phyloP scores from a whole-genome alignment of 2,888 invertebrate species.

The Cyclophora albipunctata region DNA sequence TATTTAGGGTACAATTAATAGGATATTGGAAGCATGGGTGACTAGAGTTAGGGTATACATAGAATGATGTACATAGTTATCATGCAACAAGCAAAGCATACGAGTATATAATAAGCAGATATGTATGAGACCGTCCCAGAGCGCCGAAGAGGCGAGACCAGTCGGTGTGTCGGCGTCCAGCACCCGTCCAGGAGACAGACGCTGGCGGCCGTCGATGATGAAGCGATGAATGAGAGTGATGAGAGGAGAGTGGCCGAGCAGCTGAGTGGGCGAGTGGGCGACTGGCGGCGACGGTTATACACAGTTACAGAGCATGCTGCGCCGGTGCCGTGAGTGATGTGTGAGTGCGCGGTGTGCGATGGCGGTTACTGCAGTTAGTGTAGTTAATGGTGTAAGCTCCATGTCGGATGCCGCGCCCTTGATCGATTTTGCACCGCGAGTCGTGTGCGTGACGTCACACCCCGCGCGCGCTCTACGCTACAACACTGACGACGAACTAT shows the following conservation, averaged over 20 bases:
- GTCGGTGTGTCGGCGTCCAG: conserved; percentile 1
- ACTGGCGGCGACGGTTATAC: neutral
- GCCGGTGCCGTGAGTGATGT: conserved; percentile 45
- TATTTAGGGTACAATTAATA: conserved; percentile 59
- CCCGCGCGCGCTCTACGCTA: conserved; percentile 54
- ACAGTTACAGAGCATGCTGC: conserved; percentile 32
- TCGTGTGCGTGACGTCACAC: conserved; percentile 45
- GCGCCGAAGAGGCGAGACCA: neutral
- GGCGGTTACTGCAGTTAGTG: conserved; percentile 67
- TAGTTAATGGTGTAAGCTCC: conserved; percentile 73
- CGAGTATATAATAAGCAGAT: conserved; percentile 14
- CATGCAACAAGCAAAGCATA: conserved; percentile 63
- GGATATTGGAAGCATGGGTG: conserved; percentile 45
- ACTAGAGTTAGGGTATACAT: conserved; percentile 34
- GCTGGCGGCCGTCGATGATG: conserved; percentile 1
- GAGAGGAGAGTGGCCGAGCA: conserved; percentile 7
- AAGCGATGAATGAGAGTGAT: conserved; percentile 7
- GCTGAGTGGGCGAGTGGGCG: conserved; percentile 21
- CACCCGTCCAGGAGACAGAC: conserved; percentile 1
- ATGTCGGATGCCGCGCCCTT: conserved; percentile 57
- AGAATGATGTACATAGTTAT: conserved; percentile 26
- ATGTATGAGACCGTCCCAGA: conserved; percentile 12
- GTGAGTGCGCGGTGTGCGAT: conserved; percentile 37
- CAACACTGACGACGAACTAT: conserved; percentile 53
- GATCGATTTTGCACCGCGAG: conserved; percentile 75